phyloP scores from a whole-genome alignment of 2,113 vertebrate genomes.

The Bagarius yarrelli region DNA sequence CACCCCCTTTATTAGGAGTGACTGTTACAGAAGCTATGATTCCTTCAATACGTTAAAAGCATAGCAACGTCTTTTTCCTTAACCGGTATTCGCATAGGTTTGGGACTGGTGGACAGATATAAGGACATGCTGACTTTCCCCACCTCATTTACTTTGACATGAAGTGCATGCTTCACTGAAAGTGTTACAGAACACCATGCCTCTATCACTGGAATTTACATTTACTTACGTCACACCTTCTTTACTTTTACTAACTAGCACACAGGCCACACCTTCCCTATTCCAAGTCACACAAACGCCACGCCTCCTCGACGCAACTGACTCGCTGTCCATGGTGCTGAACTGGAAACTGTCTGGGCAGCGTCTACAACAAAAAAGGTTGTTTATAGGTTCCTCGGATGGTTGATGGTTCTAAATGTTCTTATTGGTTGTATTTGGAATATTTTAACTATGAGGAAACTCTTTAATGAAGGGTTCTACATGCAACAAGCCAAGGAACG shows the following conservation, averaged over 20 bases:
- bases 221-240: neutral
- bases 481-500: neutral
- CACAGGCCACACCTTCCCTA: neutral
- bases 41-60: no score
- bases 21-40: neutral
- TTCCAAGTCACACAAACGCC: no score
- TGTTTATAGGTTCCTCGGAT: neutral
- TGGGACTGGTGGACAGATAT: neutral
- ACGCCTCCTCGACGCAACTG: neutral
- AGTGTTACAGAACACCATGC: no score
- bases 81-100: no score
- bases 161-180: no score
- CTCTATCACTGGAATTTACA: neutral
- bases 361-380: neutral
- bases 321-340: neutral
- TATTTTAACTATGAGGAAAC: neutral
- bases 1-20: no score
- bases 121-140: neutral
- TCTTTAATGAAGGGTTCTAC: neutral
- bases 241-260: neutral
- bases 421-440: neutral
- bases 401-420: neutral
- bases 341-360: neutral
- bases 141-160: no score
- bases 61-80: no score